phyloP scores from a whole-genome alignment of 2,113 vertebrate genomes.

The Centropus bengalensis region DNA sequence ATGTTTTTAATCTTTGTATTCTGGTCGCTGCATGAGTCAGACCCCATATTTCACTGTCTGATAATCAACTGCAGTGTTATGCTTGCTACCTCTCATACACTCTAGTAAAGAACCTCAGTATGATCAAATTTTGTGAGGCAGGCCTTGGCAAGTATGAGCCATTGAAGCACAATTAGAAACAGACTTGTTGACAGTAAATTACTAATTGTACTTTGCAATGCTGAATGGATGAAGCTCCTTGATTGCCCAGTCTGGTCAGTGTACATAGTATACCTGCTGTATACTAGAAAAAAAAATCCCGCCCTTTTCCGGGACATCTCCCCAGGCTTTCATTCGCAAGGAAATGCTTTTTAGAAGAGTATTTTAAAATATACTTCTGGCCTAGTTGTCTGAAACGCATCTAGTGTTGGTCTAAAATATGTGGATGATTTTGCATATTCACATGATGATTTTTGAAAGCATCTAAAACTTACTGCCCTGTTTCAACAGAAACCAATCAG shows the following conservation, averaged over 20 bases:
- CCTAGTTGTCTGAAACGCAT: neutral
- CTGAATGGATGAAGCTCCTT: neutral
- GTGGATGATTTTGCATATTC: neutral
- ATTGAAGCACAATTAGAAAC: neutral
- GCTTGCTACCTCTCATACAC: neutral
- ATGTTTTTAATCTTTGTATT: neutral
- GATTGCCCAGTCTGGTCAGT: neutral
- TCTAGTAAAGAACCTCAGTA: neutral
- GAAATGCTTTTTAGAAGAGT: neutral
- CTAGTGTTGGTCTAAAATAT: neutral
- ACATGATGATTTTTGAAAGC: neutral
- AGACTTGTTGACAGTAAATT: neutral
- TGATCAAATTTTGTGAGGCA: neutral
- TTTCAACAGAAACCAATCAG: neutral
- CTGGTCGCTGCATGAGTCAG: neutral
- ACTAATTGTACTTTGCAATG: neutral
- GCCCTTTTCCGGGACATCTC: neutral
- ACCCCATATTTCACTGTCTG: neutral
- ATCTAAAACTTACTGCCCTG: neutral
- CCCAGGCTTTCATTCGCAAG: neutral
- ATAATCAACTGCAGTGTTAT: neutral
- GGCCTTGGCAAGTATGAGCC: neutral
- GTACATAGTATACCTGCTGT: neutral
- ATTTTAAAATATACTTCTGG: neutral
- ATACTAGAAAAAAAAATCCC: neutral